phyloP scores from a whole-genome alignment of 2,797 vertebrate genomes.

The Parambassis ranga region DNA sequence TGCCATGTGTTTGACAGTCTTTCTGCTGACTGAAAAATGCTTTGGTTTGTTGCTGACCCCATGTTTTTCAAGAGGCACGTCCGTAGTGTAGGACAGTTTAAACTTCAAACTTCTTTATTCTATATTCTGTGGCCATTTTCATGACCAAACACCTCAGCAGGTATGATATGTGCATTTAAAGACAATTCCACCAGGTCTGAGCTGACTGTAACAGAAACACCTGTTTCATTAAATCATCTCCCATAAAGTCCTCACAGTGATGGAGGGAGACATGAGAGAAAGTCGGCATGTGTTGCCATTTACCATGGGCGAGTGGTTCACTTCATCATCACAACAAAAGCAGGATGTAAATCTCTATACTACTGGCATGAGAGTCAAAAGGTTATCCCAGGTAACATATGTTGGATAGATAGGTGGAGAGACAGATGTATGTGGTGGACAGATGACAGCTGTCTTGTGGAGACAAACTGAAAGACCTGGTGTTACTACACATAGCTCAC shows the following conservation, averaged over 20 bases:
- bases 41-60: constrained; percentile 4
- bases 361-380: constrained; percentile 27
- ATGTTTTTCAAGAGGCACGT: neutral
- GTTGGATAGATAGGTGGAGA: constrained; percentile 1
- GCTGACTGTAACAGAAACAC: constrained; percentile 7
- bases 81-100: neutral
- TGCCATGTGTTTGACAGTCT: constrained; percentile 57
- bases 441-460: neutral
- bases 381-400: constrained; percentile 38
- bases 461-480: constrained; percentile 7
- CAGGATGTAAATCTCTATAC: constrained; percentile 36
- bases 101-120: too few relatives aligned
- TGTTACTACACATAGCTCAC: constrained; percentile 4
- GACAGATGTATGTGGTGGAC: neutral
- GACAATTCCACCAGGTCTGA: neutral
- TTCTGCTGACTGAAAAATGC: constrained; percentile 22
- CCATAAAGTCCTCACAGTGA: constrained; percentile 29
- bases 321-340: constrained; percentile 25
- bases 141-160: neutral
- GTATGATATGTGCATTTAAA: neutral
- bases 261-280: constrained; percentile 17
- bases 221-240: constrained; percentile 19
- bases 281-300: constrained; percentile 50
- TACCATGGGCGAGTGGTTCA: constrained; percentile 36
- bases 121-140: too few relatives aligned